Evolutionary conservation across 2,797 vertebrate species (phyloP).

Genomic region (Acomys russatus): DNA sequence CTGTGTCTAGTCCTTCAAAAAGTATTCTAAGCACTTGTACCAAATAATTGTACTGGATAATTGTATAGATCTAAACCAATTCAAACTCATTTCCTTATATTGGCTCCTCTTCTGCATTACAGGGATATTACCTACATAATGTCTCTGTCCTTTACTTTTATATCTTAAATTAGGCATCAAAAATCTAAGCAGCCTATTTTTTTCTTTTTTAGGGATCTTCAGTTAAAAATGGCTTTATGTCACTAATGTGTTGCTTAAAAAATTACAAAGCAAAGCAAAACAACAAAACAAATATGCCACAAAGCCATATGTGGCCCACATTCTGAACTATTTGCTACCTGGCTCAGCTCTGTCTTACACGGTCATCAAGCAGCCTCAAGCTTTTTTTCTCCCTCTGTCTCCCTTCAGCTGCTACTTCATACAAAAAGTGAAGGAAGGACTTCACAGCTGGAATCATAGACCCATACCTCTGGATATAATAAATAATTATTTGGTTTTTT

Average conservation of each 20-base stretch:
- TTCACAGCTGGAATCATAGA: background rate
- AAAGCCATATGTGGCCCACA: background rate
- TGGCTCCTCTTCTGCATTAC: constrained; percentile 24
- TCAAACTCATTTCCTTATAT: constrained; percentile 17
- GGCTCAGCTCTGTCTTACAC: background rate
- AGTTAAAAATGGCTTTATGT: constrained; percentile 10
- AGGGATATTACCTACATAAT: background rate
- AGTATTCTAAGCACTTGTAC: constrained; percentile 2
- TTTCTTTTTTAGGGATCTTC: background rate
- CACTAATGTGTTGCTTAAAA: constrained; percentile 1
- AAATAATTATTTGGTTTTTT: background rate
- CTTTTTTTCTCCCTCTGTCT: constrained; percentile 25
- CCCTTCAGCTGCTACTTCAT: constrained; percentile 15
- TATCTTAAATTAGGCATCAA: constrained; percentile 14
- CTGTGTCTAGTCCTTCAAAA: background rate
- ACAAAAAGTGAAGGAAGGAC: background rate
- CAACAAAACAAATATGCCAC: background rate
- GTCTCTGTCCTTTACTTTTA: background rate
- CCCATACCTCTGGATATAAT: background rate
- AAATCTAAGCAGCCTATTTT: background rate
- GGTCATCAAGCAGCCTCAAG: constrained; percentile 16
- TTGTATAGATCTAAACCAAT: constrained; percentile 27
- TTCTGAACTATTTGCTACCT: constrained; percentile 47
- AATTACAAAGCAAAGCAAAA: background rate
- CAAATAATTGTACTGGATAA: background rate